Base-by-base conservation (phyloP, 1,140 invertebrate genomes). In the Homarus americanus region DNA sequence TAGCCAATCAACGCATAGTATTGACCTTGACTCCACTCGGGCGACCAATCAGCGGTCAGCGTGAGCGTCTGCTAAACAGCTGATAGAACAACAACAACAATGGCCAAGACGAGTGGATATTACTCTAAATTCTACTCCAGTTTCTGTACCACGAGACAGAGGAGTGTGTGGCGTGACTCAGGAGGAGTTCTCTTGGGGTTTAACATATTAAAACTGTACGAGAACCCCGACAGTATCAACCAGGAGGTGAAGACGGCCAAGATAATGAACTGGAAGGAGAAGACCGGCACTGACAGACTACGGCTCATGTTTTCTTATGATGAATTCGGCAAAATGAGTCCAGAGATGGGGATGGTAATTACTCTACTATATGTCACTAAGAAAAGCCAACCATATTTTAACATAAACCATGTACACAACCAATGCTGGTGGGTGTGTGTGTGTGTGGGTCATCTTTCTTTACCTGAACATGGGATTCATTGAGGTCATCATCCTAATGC, bases 321-420 rank as follows among this genome's bases (percentile, higher is more conserved):
- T 28, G 87, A 28, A 12, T 90, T 40, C 41, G 87, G 87, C 9
- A 73, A 90, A 17, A 10, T 90, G 1, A 90, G 80, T 36, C 87
- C 87, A 32, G 87, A 90, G 28, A 44, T 90, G n/a, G 17, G 32
- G 0, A 90, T 66, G 87, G 87, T 90, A 90, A 87, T 28, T 10
- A 44, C 15, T n/a, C n/a, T n/a, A n/a, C n/a, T n/a, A n/a, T n/a
- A n/a, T n/a, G n/a, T n/a, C n/a, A n/a, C n/a, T n/a, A n/a, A n/a
- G n/a, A n/a, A n/a, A n/a, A n/a, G n/a, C n/a, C n/a, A n/a, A n/a
- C n/a, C n/a, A n/a, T n/a, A n/a, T n/a, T n/a, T n/a, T n/a, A n/a
- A n/a, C n/a, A n/a, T n/a, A n/a, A n/a, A n/a, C n/a, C n/a, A n/a
- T n/a, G n/a, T n/a, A n/a, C n/a, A n/a, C n/a, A n/a, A n/a, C n/a